Conservation (phyloP, 1,140 invertebrate genomes). For the Platyura marginata region DNA sequence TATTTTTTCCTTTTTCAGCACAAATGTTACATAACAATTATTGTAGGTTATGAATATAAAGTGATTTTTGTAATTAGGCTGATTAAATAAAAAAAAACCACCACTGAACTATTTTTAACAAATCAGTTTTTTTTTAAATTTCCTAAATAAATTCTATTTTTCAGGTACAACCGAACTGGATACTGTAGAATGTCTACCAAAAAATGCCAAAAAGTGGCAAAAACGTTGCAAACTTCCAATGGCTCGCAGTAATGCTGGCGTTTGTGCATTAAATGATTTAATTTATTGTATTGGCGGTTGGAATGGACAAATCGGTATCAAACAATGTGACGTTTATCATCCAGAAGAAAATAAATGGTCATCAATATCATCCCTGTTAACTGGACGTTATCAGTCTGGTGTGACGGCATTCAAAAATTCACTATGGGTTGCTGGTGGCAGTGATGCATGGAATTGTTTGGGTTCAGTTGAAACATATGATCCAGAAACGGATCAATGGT, state of each 20-base stretch:
- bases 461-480: conserved; percentile 51
- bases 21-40: no score
- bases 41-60: no score
- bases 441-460: conserved; percentile 65
- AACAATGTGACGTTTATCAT: conserved; percentile 55
- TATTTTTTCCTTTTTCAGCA: no score
- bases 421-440: conserved; percentile 62
- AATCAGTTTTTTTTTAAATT: background rate
- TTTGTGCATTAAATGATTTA: conserved; percentile 45
- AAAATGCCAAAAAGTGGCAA: conserved; percentile 36
- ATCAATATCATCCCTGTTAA: conserved; percentile 42
- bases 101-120: background rate
- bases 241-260: conserved; percentile 50
- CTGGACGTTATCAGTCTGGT: conserved; percentile 59
- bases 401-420: conserved; percentile 42
- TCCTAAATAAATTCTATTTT: background rate
- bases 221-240: conserved; percentile 38
- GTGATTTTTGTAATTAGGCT: background rate
- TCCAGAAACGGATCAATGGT: conserved; percentile 34
- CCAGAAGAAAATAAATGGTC: conserved; percentile 41
- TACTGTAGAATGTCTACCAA: conserved; percentile 45
- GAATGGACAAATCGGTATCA: conserved; percentile 54
- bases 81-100: background rate
- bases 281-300: conserved; percentile 63
- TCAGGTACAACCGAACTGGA: conserved; percentile 37